These are phyloP conservation scores for Papilio dardanus DNA, from an alignment of 1,140 invertebrate species.

Conservation along the genomic window DNA sequence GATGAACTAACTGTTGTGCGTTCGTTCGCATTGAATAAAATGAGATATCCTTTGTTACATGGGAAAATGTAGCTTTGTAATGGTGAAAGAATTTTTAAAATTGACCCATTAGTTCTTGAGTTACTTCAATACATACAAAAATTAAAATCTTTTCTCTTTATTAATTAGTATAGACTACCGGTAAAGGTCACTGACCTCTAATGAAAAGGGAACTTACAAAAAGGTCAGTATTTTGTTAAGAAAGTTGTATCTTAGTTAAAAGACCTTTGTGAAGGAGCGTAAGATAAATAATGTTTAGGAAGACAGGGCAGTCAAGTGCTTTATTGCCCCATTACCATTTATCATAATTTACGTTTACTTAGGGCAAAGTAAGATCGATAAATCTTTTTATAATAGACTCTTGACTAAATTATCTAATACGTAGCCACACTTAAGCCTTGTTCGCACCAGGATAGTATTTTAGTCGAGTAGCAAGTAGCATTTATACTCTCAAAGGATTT, in stretches of 20 bases:
- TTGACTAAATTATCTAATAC: not conserved
- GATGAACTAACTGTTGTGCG: too few relatives aligned
- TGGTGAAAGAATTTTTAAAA: too few relatives aligned
- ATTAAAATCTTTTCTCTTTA: too few relatives aligned
- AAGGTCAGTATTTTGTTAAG: not conserved
- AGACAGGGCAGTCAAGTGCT: constrained; percentile 23
- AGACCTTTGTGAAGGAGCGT: not conserved
- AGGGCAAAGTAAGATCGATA: constrained; percentile 17
- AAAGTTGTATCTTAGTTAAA: not conserved
- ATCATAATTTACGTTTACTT: constrained; percentile 33
- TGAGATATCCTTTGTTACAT: too few relatives aligned
- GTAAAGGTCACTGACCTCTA: not conserved
- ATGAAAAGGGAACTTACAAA: not conserved
- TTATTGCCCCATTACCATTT: constrained; percentile 29
- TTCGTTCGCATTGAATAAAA: too few relatives aligned
- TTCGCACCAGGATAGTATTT: too few relatives aligned
- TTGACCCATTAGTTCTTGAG: too few relatives aligned
- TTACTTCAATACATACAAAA: too few relatives aligned
- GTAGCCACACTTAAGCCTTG: not conserved
- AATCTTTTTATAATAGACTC: constrained; percentile 7
- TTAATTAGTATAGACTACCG: too few relatives aligned
- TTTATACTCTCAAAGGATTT: too few relatives aligned
- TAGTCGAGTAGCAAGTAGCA: too few relatives aligned
- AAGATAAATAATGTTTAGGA: constrained; percentile 29
- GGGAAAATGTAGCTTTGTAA: too few relatives aligned